Evolutionary conservation across 64 coral and sea anemone genomes (phyloP), one percentile per base, ranked within the genome.

Genomic region (Porites lutea): DNA sequence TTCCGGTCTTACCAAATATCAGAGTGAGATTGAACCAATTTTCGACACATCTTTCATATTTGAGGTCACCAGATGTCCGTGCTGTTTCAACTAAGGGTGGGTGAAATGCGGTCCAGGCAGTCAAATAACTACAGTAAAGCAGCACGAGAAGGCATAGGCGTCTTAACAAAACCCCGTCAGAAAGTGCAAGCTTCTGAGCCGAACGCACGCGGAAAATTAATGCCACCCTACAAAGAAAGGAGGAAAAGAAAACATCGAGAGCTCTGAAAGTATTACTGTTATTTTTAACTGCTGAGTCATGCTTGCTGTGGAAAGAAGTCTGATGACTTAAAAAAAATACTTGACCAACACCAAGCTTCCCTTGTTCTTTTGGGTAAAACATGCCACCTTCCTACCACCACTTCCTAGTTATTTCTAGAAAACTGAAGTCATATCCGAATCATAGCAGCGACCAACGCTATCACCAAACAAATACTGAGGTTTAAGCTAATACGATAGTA

Each of bases 181-280:
- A 89, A 16, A 94, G 20, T 4, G 87, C 87, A 5, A 94, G 72
- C 87, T 71, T 78, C 79, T 94, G 87, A 3, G 87, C 87, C 11
- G 93, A 89, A 52, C 87, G 79, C 14, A 94, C 86, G n/a, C 87
- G 93, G n/a, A 94, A 94, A 37, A 94, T 94, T 44, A 94, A 61
- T 19, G 87, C 93, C 51, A 94, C 87, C 48, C 93, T 94, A 83
- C 45, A 15, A 82, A 60, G 7, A 48, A 4, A 22, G 65, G 46
- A 48, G 8, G 19, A n/a, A 53, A 48, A 48, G 10, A 13, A 18
- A 15, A 74, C 37, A 46, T 15, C 3, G 27, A 37, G 27, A 37
- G 27, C 27, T 37, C 27, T 0, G 27, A 1, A 37, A 37, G 27
- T 37, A 37, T 0, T 37, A 37, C 27, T 37, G 27, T 37, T 37